A percentile compares a stretch with the other conserved stretches of the same genome.
Evolutionary conservation across 1,140 invertebrate species (phyloP).

Genomic region (Adoxophyes honmai): DNA sequence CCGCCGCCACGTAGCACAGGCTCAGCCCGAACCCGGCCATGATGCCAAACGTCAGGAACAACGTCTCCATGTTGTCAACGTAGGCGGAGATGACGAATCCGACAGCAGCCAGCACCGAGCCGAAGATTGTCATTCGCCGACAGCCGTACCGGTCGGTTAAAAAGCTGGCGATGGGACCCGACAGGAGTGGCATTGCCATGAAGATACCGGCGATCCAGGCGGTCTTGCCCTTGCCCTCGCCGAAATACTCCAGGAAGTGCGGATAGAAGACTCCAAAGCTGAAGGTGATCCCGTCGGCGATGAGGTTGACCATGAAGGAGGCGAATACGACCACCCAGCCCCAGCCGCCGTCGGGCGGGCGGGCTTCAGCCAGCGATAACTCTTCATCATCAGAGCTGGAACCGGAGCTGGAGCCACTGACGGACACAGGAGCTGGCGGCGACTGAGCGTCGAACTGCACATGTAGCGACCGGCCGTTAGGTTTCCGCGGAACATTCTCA

Average conservation of each 20-base stretch:
- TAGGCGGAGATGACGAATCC: slow-evolving; percentile 91
- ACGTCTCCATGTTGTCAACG: slow-evolving; percentile 85
- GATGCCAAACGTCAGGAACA: slow-evolving; percentile 92
- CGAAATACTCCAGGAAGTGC: slow-evolving; percentile 88
- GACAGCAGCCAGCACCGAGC: slow-evolving; percentile 85
- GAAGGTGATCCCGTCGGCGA: slow-evolving; percentile 93
- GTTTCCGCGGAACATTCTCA: slow-evolving; percentile 38
- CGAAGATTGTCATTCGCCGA: slow-evolving; percentile 87
- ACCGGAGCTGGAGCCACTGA: slow-evolving; percentile 56
- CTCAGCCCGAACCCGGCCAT: slow-evolving; percentile 92
- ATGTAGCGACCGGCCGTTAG: slow-evolving; percentile 69
- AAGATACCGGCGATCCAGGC: slow-evolving; percentile 94
- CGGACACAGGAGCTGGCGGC: slow-evolving; percentile 64
- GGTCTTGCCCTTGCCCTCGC: slow-evolving; percentile 89
- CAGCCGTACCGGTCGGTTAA: slow-evolving; percentile 93
- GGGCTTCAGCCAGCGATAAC: slow-evolving; percentile 80
- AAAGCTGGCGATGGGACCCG: slow-evolving; percentile 92
- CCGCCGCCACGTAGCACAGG: slow-evolving; percentile 91
- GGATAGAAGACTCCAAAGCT: slow-evolving; percentile 91
- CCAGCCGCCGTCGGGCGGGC: slow-evolving; percentile 87
- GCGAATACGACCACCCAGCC: slow-evolving; percentile 90
- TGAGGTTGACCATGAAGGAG: slow-evolving; percentile 93
- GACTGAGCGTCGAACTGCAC: slow-evolving; percentile 79
- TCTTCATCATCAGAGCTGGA: slow-evolving; percentile 80
- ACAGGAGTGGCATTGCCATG: slow-evolving; percentile 93